Evolutionary conservation across 2,888 invertebrate species (phyloP), one percentile per base, ranked within the genome.

Genomic region (Drosophila helvetica): DNA sequence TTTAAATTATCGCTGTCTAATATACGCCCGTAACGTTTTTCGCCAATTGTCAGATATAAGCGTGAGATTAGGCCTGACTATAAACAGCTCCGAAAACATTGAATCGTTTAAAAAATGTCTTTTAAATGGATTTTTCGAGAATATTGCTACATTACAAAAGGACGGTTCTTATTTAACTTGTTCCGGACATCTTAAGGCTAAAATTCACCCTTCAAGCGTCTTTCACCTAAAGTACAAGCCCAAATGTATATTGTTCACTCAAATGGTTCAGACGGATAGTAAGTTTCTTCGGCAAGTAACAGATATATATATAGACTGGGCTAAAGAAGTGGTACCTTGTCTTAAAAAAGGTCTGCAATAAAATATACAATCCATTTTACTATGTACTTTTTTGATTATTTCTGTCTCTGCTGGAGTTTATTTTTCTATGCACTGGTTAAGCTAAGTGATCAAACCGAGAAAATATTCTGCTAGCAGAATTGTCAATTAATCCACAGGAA

Each of bases 211-310:
- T 0, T 96, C 96, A 43, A 96, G 96, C 53, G 94, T 94, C 30
- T 92, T 98, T 53, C 93, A 93, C 89, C 82, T 90, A 30, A 91
- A 90, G 51, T 90, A 90, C 74, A 95, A 95, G 64, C 95, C 97
- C 7, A 94, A 94, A 19, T 94, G 95, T 69, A 94, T 98, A 0
- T 89, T 97, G 56, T 98, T 96, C 92, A 95, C 96, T 0, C 98
- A 98, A 93, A 94, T 98, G 51, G 94, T 98, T n/a, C 95, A 96
- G 87, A 98, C 98, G 0, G 94, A 94, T 64, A 95, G 96, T 79
- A 94, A 95, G 75, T 98, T 96, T 93, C 94, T 98, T 90, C 94
- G 96, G 81, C 94, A 95, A 67, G 93, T 96, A 47, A 96, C 96
- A 10, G 94, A 94, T 43, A 94, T 98, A 53, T 96, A 97, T 89